Conservation (phyloP, 2,113 vertebrate genomes). For the Nannospalax galili region DNA sequence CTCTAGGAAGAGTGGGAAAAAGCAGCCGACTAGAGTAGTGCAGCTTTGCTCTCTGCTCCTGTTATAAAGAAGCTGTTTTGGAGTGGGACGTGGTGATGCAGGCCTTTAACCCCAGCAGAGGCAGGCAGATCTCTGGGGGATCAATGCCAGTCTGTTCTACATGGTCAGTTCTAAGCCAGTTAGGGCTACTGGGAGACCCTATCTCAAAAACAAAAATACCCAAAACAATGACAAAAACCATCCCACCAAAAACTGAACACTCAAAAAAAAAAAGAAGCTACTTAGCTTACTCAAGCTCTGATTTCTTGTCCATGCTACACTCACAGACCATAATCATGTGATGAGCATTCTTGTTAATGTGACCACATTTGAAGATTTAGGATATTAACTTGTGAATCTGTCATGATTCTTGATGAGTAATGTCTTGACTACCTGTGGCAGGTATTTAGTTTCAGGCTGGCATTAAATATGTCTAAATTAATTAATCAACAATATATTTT, state of each 20-base stretch:
- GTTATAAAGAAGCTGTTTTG: background rate
- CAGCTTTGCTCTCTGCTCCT: background rate
- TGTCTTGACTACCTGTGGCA: background rate
- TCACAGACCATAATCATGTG: background rate
- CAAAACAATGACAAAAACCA: no score
- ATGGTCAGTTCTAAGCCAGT: no score
- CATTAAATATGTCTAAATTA: slow-evolving; percentile 27
- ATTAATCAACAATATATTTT: background rate
- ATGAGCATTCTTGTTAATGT: background rate
- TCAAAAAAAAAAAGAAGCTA: no score
- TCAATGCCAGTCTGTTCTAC: no score
- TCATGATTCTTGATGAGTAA: background rate
- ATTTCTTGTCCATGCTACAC: background rate
- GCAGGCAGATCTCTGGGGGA: no score
- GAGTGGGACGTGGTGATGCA: no score
- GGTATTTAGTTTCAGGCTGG: slow-evolving; percentile 5
- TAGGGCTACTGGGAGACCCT: no score
- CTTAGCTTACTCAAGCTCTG: background rate
- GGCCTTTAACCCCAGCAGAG: no score
- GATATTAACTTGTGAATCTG: background rate
- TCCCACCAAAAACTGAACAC: no score
- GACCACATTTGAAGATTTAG: background rate
- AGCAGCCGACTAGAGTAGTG: background rate
- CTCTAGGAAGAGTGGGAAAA: background rate
- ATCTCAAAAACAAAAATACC: no score